A percentile compares a stretch with the other conserved stretches of the same genome.
These are phyloP conservation scores for Syngnathus rostellatus DNA, from an alignment of 2,797 vertebrate species.

Conservation along the genomic window DNA sequence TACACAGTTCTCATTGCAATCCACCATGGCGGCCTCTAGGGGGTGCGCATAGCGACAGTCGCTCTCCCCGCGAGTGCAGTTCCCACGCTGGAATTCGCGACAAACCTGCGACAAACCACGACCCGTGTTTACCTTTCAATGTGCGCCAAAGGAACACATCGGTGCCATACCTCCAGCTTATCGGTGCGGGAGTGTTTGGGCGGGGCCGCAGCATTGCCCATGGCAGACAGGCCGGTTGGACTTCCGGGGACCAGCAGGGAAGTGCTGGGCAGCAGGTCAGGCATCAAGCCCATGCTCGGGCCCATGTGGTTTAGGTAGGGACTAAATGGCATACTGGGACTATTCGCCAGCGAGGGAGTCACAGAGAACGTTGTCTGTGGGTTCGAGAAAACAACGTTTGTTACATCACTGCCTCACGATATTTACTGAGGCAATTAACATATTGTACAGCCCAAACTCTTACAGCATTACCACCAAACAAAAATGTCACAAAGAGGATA, in stretches of 20 bases:
- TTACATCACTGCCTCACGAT: background rate
- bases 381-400: conserved; percentile 7
- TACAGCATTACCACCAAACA: background rate
- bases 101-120: conserved; percentile 74
- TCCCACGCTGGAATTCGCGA: conserved; percentile 95
- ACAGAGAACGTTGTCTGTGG: conserved; percentile 85
- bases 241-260: conserved; percentile 88
- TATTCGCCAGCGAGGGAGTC: conserved; percentile 81
- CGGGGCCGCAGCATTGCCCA: conserved; percentile 77
- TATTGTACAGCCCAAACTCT: background rate
- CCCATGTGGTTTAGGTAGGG: conserved; percentile 90
- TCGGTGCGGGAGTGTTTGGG: conserved; percentile 91
- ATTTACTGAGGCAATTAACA: background rate
- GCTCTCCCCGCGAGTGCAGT: conserved; percentile 92
- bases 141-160: conserved; percentile 23
- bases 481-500: background rate
- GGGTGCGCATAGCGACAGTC: conserved; percentile 98
- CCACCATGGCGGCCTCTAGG: conserved; percentile 89
- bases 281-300: conserved; percentile 87
- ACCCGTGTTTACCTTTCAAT: conserved; percentile 37
- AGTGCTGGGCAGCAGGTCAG: conserved; percentile 86
- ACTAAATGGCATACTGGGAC: conserved; percentile 86
- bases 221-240: conserved; percentile 73
- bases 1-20: conserved; percentile 93
- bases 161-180: conserved; percentile 87